Evolutionary conservation across 2,888 invertebrate genomes (phyloP), one percentile per base, ranked within the genome.

Genomic region (Pseudococcus viburni): DNA sequence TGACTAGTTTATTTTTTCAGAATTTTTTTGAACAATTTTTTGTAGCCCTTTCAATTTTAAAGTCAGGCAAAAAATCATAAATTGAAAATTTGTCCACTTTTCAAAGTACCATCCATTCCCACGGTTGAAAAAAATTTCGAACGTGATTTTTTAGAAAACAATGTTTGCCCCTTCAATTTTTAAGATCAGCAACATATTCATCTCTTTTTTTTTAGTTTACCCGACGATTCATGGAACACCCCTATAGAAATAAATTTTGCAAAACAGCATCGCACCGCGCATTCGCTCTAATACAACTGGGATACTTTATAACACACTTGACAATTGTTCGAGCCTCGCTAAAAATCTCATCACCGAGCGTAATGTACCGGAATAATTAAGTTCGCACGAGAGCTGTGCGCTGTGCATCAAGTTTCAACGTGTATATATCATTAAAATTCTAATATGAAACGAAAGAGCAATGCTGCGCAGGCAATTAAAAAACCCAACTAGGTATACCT

Each of bases 311-410:
- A 59, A 59, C 19, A 59, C 59, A 59, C 59, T 59, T 19, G 59
- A 59, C 59, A 59, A 59, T 59, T 59, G 59, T 59, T 59, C 59
- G 19, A 59, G 59, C 59, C 59, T 59, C 59, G 59, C 59, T 59
- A 59, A 59, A 59, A 59, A 59, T 59, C 59, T 59, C 59, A 59
- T 59, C 59, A 19, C 19, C 9, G 19, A 7, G 59, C n/a, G 59
- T 59, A 59, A 59, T 59, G 59, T 59, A 59, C 59, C 59, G 19
- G 19, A 59, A 59, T 59, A 59, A 59, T 59, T 59, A 59, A 59
- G 59, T 59, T 59, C 19, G 59, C 59, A 59, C 59, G n/a, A 59
- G 59, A 59, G 59, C 11, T 59, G 26, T 59, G 59, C 19, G 59
- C 11, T 59, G 26, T 59, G 59, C 19, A 59, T 19, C 19, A 59